Percentiles rank a stretch among this genome's conserved stretches.
phyloP scores from a whole-genome alignment of 2,113 vertebrate genomes.

The Fregata magnificens region DNA sequence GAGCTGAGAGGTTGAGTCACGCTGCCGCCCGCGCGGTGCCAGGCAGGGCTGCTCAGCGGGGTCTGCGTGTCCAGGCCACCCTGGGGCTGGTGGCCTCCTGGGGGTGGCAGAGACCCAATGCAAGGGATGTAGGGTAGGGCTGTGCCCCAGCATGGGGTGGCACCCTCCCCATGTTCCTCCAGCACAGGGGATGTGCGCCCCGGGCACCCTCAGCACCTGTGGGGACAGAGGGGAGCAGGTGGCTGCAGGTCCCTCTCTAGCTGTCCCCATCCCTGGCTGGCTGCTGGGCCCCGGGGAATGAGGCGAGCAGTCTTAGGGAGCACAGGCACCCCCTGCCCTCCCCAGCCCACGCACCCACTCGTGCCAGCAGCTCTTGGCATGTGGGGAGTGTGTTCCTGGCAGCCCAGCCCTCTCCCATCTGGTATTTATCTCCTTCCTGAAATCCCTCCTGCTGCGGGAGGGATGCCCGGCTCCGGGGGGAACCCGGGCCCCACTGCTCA shows the following conservation, averaged over 20 bases:
- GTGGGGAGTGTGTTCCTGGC: conserved; percentile 32
- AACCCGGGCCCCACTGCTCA: background rate
- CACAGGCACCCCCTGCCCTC: background rate
- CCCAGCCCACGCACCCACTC: background rate
- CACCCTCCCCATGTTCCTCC: rapidly evolving
- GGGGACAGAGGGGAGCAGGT: background rate
- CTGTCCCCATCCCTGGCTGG: background rate
- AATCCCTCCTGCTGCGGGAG: conserved; percentile 36
- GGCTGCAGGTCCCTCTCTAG: background rate
- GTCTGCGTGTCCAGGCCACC: background rate
- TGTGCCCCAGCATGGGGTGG: background rate
- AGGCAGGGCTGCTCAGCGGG: background rate
- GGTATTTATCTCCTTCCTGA: conserved; percentile 55
- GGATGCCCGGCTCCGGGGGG: background rate
- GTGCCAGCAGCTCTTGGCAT: conserved; percentile 47
- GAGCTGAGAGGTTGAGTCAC: background rate
- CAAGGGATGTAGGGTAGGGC: rapidly evolving
- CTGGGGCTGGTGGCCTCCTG: background rate
- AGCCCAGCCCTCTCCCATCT: conserved; percentile 43
- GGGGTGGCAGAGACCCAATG: background rate
- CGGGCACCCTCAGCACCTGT: background rate
- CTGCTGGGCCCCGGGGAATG: background rate
- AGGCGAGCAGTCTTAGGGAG: conserved; percentile 4
- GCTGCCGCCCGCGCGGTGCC: background rate
- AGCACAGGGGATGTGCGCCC: background rate